Conservation (phyloP, 2,797 vertebrate species). For the Gambusia yucatana region DNA sequence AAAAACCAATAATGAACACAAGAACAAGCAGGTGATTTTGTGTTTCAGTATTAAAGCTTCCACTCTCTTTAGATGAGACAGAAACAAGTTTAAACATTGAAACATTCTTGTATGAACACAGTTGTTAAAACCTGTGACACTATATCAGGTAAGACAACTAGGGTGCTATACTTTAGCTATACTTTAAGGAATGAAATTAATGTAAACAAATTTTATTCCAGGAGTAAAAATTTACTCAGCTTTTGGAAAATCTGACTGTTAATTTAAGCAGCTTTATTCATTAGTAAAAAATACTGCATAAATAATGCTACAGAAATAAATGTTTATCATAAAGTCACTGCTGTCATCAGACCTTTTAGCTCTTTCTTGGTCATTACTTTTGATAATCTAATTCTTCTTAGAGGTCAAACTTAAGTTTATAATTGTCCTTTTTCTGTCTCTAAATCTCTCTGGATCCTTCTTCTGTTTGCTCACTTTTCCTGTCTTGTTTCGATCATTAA, state of each 20-base stretch:
- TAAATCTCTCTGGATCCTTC: not conserved
- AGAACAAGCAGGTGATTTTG: not conserved
- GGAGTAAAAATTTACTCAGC: not conserved
- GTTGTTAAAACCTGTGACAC: not conserved
- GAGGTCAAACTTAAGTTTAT: not conserved
- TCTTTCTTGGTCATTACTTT: not conserved
- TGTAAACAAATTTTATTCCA: not conserved
- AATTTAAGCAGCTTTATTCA: not conserved
- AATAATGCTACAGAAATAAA: not conserved
- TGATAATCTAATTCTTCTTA: not conserved
- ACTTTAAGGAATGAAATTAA: too few species aligned
- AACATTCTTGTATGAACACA: not conserved
- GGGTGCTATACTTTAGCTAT: not conserved
- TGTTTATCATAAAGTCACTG: not conserved
- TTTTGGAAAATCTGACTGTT: not conserved
- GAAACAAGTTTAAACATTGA: not conserved
- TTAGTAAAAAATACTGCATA: not conserved
- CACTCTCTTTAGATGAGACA: not conserved
- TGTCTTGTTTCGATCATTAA: not conserved
- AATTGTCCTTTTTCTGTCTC: not conserved
- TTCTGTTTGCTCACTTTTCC: not conserved
- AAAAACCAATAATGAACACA: not conserved
- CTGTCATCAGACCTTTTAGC: not conserved
- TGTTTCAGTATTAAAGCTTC: not conserved
- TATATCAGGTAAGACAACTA: not conserved